Percentiles rank a stretch among this genome's conserved stretches.
These are phyloP conservation scores for Sepioteuthis lessoniana DNA, from an alignment of 2,888 invertebrate species.

Conservation along the genomic window DNA sequence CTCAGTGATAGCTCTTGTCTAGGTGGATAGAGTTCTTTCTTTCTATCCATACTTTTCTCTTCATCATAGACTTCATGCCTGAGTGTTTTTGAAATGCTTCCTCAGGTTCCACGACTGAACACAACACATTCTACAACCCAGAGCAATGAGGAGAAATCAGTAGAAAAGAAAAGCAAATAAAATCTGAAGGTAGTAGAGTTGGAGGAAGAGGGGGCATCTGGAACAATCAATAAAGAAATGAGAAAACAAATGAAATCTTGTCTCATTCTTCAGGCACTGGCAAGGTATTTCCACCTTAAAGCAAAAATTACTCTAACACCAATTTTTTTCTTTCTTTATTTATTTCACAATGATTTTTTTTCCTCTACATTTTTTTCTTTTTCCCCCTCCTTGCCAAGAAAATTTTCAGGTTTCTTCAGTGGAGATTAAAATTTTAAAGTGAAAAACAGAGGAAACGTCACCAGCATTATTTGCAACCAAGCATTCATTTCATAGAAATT, in stretches of 20 bases:
- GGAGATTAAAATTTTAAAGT: neutral
- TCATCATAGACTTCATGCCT: neutral
- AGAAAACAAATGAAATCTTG: neutral
- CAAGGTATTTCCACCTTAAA: neutral
- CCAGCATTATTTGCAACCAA: neutral
- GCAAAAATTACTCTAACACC: neutral
- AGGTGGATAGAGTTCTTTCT: neutral
- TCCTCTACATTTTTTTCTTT: neutral
- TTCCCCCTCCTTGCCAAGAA: neutral
- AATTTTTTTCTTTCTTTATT: neutral
- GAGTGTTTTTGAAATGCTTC: neutral
- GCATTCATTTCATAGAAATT: neutral
- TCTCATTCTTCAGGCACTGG: constrained; percentile 4
- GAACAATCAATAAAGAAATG: neutral
- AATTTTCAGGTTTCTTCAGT: neutral
- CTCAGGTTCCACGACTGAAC: neutral
- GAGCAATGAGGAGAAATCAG: neutral
- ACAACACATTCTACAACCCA: neutral
- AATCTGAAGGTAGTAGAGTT: no score
- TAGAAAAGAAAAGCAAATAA: neutral
- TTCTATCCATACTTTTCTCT: neutral
- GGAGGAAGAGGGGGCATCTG: no score
- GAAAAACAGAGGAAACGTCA: neutral
- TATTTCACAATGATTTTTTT: neutral
- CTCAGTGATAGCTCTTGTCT: neutral